These are phyloP conservation scores for Cyanoderma ruficeps DNA, from an alignment of 2,113 vertebrate genomes.

Conservation along the genomic window DNA sequence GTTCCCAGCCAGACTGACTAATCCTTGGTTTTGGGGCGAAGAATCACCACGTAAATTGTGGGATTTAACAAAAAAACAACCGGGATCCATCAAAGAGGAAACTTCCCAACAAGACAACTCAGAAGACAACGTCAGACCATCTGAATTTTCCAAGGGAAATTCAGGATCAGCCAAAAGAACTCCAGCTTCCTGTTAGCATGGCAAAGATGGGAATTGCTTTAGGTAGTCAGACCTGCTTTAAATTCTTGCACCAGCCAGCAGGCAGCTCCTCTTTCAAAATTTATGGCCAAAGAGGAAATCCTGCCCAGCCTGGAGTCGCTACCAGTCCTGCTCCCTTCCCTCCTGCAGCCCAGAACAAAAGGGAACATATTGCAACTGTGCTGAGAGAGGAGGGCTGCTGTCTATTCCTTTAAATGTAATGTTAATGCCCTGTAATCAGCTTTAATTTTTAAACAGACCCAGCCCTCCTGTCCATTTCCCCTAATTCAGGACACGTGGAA, in stretches of 20 bases:
- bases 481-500: conserved; percentile 57
- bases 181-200: fast-evolving
- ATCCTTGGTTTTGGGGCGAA: fast-evolving
- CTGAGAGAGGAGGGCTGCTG: conserved; percentile 15
- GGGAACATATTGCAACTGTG: conserved; percentile 29
- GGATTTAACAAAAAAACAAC: not conserved
- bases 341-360: not conserved
- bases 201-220: not conserved
- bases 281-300: not conserved
- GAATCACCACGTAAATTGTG: fast-evolving
- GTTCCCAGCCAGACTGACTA: not conserved
- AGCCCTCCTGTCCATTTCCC: conserved; percentile 52
- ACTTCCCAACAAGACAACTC: not conserved
- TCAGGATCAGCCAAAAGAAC: not conserved
- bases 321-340: not conserved
- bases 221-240: not conserved
- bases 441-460: conserved; percentile 76
- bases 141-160: not conserved
- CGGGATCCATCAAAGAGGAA: not conserved
- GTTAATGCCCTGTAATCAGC: conserved; percentile 70
- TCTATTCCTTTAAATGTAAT: conserved; percentile 56
- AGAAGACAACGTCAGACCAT: not conserved
- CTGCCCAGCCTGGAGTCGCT: not conserved
- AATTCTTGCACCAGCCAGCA: not conserved
- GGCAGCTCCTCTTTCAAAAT: not conserved